Evolutionary conservation across 2,797 vertebrate genomes (phyloP).

Genomic region (Sciurus vulgaris): DNA sequence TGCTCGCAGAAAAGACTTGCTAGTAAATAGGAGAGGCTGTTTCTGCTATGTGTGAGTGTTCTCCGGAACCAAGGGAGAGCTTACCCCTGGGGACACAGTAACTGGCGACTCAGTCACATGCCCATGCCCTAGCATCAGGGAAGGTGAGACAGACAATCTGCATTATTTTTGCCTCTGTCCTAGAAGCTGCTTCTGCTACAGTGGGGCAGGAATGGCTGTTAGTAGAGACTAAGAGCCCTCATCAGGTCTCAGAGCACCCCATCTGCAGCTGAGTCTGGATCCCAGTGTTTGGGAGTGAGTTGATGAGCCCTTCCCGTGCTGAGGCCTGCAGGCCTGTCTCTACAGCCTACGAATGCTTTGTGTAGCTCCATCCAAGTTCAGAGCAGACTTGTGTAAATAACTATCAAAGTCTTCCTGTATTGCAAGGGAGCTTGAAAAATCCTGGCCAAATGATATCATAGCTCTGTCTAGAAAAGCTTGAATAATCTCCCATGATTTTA

Average conservation of each 20-base stretch:
- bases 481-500: slow-evolving; percentile 29
- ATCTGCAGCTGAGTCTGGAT: neutral
- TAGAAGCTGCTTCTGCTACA: neutral
- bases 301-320: neutral
- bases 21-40: neutral
- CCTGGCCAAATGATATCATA: slow-evolving; percentile 59
- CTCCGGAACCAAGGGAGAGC: neutral
- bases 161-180: neutral
- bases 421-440: slow-evolving; percentile 38
- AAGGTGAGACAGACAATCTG: neutral
- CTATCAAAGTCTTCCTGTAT: neutral
- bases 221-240: neutral
- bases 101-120: neutral
- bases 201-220: neutral
- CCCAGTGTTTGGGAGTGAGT: neutral
- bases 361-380: slow-evolving; percentile 52
- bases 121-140: neutral
- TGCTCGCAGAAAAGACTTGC: neutral
- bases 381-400: slow-evolving; percentile 37
- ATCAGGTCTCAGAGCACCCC: neutral
- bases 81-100: neutral
- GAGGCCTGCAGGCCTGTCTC: neutral
- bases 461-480: slow-evolving; percentile 46
- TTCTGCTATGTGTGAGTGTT: neutral
- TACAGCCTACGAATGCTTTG: neutral